phyloP scores from a whole-genome alignment of 2,113 vertebrate genomes.

The Plecotus auritus region DNA sequence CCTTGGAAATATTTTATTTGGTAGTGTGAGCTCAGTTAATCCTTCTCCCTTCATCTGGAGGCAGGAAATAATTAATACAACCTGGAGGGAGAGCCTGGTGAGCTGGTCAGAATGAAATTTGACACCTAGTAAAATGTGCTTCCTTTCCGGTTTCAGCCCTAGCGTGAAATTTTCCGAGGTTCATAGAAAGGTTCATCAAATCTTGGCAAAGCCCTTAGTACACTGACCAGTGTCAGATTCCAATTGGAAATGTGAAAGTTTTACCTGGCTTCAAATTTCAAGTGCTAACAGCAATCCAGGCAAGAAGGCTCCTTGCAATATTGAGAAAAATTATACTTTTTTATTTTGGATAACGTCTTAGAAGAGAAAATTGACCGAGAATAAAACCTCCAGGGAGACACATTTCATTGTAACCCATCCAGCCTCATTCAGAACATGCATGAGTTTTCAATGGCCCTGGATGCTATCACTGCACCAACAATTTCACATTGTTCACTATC shows the following conservation, averaged over 20 bases:
- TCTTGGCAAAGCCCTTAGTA: constrained; percentile 50
- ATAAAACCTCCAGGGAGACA: constrained; percentile 22
- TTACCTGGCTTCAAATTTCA: constrained; percentile 58
- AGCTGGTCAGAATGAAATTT: constrained; percentile 55
- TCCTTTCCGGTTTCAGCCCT: constrained; percentile 53
- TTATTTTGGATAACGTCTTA: background rate
- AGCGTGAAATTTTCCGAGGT: constrained; percentile 66
- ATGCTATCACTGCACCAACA: background rate
- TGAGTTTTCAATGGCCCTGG: constrained; percentile 4
- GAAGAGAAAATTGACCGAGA: constrained; percentile 15
- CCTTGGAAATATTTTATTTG: constrained; percentile 43
- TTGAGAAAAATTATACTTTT: background rate
- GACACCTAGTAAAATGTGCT: constrained; percentile 63
- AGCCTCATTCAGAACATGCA: background rate
- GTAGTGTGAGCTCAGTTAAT: constrained; percentile 44
- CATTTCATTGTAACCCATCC: constrained; percentile 1
- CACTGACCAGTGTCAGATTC: constrained; percentile 55
- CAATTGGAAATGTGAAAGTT: constrained; percentile 49
- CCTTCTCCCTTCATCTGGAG: constrained; percentile 52
- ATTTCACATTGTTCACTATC: constrained; percentile 61
- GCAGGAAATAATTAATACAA: constrained; percentile 71
- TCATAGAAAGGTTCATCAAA: constrained; percentile 67
- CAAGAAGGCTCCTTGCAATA: background rate
- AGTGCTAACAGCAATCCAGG: constrained; percentile 2
- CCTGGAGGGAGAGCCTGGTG: background rate